A percentile compares a stretch with the other conserved stretches of the same genome.
These are phyloP conservation scores for Stenichneumon culpator DNA, from an alignment of 2,888 invertebrate genomes.

Conservation along the genomic window DNA sequence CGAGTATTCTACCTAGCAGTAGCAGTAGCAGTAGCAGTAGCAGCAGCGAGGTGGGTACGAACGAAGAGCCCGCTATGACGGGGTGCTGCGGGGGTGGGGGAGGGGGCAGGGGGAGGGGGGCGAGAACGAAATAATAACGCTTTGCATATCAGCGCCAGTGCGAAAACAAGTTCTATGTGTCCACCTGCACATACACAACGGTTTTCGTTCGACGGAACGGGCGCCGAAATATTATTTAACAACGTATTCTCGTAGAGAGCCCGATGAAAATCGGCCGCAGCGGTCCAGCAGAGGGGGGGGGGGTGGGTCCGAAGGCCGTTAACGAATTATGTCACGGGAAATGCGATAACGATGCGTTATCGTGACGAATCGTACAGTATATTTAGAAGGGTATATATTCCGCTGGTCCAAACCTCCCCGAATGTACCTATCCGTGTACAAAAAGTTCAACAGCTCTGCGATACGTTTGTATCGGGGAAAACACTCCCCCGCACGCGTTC, in stretches of 20 bases:
- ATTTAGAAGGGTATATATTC: conserved; percentile 33
- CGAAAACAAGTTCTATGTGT: conserved; percentile 41
- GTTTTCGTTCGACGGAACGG: neutral
- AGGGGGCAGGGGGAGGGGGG: neutral
- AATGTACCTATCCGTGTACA: conserved; percentile 12
- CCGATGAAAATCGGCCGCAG: conserved; percentile 46
- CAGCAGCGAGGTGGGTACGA: neutral
- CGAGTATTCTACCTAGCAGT: conserved; percentile 14
- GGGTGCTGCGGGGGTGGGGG: neutral
- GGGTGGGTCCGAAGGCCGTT: conserved; percentile 19
- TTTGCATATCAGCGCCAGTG: conserved; percentile 44
- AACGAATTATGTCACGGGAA: conserved; percentile 64
- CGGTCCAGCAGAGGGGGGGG: conserved; percentile 5
- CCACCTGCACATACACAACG: neutral
- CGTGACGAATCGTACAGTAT: conserved; percentile 51
- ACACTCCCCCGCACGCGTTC: too few relatives aligned
- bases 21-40: too few relatives aligned
- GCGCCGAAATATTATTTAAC: conserved; percentile 62
- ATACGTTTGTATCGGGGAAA: neutral
- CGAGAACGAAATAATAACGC: conserved; percentile 63
- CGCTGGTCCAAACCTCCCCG: neutral
- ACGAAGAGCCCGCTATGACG: conserved; percentile 20
- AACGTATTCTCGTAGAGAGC: conserved; percentile 53
- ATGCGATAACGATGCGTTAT: conserved; percentile 60
- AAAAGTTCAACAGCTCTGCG: conserved; percentile 3